These are phyloP conservation scores for Xiphophorus birchmanni DNA, from an alignment of 2,797 vertebrate genomes.

Conservation along the genomic window DNA sequence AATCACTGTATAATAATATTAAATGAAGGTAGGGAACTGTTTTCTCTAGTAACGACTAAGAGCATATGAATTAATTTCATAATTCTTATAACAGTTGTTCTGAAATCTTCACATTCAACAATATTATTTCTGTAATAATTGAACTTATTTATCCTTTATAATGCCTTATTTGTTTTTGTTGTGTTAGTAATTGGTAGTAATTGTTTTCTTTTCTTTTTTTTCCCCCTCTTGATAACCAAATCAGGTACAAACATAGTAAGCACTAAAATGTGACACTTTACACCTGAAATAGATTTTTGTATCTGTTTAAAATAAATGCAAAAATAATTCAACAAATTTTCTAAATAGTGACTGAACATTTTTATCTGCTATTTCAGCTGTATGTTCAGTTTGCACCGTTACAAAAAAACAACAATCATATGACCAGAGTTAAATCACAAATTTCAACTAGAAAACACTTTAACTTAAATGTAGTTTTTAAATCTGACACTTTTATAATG, in stretches of 20 bases:
- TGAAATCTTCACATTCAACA: neutral
- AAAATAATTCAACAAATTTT: neutral
- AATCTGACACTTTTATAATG: no score
- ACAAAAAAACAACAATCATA: neutral
- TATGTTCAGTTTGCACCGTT: neutral
- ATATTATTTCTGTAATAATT: neutral
- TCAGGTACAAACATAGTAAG: neutral
- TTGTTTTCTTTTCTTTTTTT: neutral
- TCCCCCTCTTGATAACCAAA: neutral
- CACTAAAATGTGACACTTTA: neutral
- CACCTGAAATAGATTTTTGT: neutral
- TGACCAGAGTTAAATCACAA: no score
- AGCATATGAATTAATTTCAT: no score
- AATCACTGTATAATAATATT: no score
- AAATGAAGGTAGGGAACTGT: no score
- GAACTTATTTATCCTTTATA: neutral
- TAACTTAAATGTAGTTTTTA: no score
- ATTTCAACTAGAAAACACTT: no score
- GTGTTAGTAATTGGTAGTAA: neutral
- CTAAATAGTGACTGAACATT: neutral
- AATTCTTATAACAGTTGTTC: neutral
- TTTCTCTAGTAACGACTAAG: no score
- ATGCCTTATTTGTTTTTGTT: neutral
- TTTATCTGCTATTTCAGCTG: neutral
- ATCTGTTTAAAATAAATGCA: neutral